Percentiles rank a stretch among this genome's conserved stretches.
These are phyloP conservation scores for Drosophila testacea DNA, from an alignment of 2,888 invertebrate species.

Conservation along the genomic window DNA sequence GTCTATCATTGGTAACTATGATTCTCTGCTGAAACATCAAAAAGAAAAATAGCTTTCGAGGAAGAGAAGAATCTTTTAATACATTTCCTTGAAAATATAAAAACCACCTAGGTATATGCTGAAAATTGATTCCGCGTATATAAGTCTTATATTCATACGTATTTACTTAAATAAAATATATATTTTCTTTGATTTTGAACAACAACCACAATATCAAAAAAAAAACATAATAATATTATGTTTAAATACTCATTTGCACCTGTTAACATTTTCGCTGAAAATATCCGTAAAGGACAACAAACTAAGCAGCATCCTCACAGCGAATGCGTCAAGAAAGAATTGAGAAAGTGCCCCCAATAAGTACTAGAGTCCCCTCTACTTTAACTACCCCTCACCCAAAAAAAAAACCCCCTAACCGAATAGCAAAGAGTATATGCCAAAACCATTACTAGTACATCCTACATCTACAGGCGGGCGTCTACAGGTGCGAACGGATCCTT, in stretches of 20 bases:
- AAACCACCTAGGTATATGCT: conserved; percentile 11
- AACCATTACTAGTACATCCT: conserved; percentile 65
- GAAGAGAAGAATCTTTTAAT: too few species aligned
- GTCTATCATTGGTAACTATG: too few species aligned
- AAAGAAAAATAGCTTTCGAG: too few species aligned
- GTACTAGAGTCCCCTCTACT: conserved; percentile 6
- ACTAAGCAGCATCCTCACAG: conserved; percentile 62
- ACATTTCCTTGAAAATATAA: too few species aligned
- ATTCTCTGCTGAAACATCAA: too few species aligned
- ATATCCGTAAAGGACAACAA: conserved; percentile 74
- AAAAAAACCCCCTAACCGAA: conserved; percentile 2
- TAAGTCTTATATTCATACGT: conserved; percentile 54
- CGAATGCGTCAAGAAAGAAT: conserved; percentile 31
- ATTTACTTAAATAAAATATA: conserved; percentile 45
- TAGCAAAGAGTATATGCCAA: conserved; percentile 47
- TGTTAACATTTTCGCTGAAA: conserved; percentile 40
- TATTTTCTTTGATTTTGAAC: conserved; percentile 34
- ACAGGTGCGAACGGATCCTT: conserved; percentile 81
- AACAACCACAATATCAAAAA: conserved; percentile 17
- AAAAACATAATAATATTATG: conserved; percentile 13
- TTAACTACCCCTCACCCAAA: conserved; percentile 5
- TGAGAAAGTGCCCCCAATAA: conserved; percentile 26
- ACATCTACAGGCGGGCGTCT: conserved; percentile 78
- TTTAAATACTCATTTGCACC: conserved; percentile 45
- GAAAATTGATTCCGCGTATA: conserved; percentile 7